Evolutionary conservation across 2,888 invertebrate genomes (phyloP).

Genomic region (Falcaria lacertinaria): DNA sequence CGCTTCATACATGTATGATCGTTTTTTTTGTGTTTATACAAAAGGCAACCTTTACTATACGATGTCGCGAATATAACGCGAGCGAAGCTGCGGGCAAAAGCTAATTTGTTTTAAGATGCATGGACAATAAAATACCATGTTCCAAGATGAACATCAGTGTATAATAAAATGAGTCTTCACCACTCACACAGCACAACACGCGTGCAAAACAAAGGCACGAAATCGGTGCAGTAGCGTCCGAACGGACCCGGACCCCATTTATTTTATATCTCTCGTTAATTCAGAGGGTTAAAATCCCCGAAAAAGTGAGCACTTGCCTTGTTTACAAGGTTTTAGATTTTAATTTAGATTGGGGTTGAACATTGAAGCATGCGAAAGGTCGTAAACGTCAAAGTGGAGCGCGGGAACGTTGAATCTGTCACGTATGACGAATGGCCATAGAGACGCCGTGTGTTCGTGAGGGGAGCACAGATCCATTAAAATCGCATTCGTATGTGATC

Average conservation of each 20-base stretch:
- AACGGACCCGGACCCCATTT: conserved; percentile 52
- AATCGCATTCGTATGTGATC: conserved; percentile 80
- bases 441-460: conserved; percentile 33
- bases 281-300: conserved; percentile 79
- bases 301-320: conserved; percentile 81
- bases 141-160: no score
- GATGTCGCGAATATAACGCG: no score
- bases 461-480: conserved; percentile 70
- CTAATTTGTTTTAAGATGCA: no score
- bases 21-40: no score
- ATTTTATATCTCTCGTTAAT: conserved; percentile 73
- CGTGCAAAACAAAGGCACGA: conserved; percentile 32
- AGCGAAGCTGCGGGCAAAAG: no score
- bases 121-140: no score
- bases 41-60: no score
- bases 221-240: conserved; percentile 42
- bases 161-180: background rate
- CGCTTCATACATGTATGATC: no score
- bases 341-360: conserved; percentile 79
- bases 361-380: conserved; percentile 35
- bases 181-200: conserved; percentile 15
- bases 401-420: conserved; percentile 39
- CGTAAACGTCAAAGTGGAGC: conserved; percentile 41
- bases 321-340: conserved; percentile 82
- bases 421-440: conserved; percentile 34